Conservation (phyloP, 2,113 vertebrate genomes). For the Thalassarche chlororhynchos region DNA sequence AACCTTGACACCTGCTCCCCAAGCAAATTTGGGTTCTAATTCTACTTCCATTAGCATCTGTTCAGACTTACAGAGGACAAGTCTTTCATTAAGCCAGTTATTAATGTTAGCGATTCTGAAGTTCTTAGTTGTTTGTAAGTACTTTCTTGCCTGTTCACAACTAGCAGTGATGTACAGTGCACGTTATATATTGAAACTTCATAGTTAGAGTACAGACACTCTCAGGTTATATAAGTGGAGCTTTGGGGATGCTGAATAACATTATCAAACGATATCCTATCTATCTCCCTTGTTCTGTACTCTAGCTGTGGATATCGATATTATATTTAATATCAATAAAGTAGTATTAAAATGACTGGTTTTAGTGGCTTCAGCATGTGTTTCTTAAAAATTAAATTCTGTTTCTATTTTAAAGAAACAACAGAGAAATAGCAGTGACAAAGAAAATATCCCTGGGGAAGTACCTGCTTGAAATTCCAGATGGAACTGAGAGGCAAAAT, state of each 20-base stretch:
- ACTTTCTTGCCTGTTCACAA: not conserved
- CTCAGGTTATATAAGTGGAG: not conserved
- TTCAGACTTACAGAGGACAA: not conserved
- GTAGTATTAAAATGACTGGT: not conserved
- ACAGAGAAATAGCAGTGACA: not conserved
- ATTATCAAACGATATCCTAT: not conserved
- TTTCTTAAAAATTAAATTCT: not conserved
- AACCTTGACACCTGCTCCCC: not conserved
- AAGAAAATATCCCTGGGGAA: not conserved
- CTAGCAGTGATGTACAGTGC: not conserved
- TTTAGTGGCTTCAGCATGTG: not conserved
- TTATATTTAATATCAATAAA: not conserved
- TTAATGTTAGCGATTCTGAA: not conserved
- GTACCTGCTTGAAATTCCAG: not conserved
- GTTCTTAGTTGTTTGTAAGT: not conserved
- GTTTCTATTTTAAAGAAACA: not conserved
- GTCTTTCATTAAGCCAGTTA: not conserved
- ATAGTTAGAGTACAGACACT: not conserved
- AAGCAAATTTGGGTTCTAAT: not conserved
- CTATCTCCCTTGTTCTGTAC: not conserved
- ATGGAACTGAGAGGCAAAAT: not conserved
- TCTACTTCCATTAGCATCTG: not conserved
- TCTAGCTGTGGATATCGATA: not conserved
- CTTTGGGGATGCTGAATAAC: not conserved
- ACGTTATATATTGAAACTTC: not conserved